Base-by-base conservation (phyloP, 2,113 vertebrate genomes). In the Brachyistius frenatus region DNA sequence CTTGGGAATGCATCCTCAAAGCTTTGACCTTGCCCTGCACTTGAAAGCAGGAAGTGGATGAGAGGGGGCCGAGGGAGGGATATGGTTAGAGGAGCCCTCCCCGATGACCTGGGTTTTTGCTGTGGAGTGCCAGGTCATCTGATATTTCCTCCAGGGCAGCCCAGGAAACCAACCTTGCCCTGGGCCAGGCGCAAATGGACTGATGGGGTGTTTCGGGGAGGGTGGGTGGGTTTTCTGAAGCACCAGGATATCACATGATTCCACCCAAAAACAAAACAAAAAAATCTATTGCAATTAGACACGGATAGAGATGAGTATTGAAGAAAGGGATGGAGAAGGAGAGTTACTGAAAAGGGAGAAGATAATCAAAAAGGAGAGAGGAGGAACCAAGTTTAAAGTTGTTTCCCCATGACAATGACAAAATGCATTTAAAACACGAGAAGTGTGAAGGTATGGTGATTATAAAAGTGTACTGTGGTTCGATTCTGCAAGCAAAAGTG, bases 111-210 rank as follows among this genome's bases (percentile, higher is more conserved):
- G 91, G 89, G 87, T 89, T 89, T 23, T 92, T 83, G 79, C 86
- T 86, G 86, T 83, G 68, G 85, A 89, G 89, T 85, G 89, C 84
- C 89, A 86, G 94, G 93, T 94, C 93, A 95, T 93, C 86, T 81
- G 93, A 95, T 95, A 94, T 93, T 94, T 95, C 94, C 94, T 94
- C 88, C 93, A 94, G 93, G 93, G 90, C 91, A 89, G 87, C 90
- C 91, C 88, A 84, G 90, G 93, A 94, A 95, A 93, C 86, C 78
- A 89, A 92, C 90, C 92, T 23, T 92, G 87, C 86, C 76, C 70
- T 71, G 85, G 81, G 77, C 83, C 23, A 77, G 86, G 91, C 90
- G 81, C 86, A 93, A 94, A 94, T 94, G 93, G 90, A 91, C 86
- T 84, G 50, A 73, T 10, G 69, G 23, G 55, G 66, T 83, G 73